Evolutionary conservation across 1,140 invertebrate genomes (phyloP), one percentile per base, ranked within the genome.

Genomic region (Penaeus japonicus): DNA sequence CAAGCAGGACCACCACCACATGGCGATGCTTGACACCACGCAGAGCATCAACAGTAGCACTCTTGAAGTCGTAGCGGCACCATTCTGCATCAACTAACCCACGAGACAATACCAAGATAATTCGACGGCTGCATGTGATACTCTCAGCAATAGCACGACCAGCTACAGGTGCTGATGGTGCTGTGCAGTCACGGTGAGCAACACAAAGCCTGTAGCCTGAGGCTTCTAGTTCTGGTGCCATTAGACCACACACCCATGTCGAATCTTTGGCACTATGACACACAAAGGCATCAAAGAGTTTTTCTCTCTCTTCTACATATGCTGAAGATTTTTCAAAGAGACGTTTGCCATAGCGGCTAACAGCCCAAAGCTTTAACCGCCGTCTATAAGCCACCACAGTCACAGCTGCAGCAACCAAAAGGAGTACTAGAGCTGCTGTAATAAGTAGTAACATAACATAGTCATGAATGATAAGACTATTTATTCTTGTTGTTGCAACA

Each of bases 221-320:
- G 27, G 93, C 93, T 93, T 98, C 97, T 47, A 98, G 93, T 12
- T 96, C 95, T 4, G 96, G 95, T 55, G 96, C 96, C 90, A 98
- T 93, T 89, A 97, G 96, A 91, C 97, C 95, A 90, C 95, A 95
- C 5, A 98, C 96, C 93, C 97, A 98, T 35, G 95, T 94, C 92
- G 97, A 96, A 92, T 98, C 97, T 92, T 98, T 96, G 47, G 96
- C 95, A 91, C 96, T 97, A 93, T 98, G 98, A 75, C 96, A 96
- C 65, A 98, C 95, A 92, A 97, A 98, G 18, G 97, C 97, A 92
- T 98, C 97, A 92, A 97, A 97, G 39, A 97, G 94, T 90, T 96
- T 95, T 93, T 97, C 96, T 92, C 96, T 95, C 91, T 97, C 96
- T 91, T 95, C 95, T 17, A 90, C 90, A 70, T 89, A 89, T 54